Conservation (phyloP, 2,888 invertebrate species). For the Torymus auratus region DNA sequence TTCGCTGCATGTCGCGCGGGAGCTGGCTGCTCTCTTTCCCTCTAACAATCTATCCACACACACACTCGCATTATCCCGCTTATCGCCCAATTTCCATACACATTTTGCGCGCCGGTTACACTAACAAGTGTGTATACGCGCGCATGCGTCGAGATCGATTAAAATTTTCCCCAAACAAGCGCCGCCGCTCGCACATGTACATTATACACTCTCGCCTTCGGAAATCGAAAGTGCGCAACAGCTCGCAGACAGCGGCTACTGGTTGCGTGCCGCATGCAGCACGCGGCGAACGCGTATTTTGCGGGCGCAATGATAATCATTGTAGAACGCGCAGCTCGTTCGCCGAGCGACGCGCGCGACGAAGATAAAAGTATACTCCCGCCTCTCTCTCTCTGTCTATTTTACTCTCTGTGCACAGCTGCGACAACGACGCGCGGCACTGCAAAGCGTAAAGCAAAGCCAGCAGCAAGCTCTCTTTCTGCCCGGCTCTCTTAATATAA, state of each 20-base stretch:
- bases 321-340: background rate
- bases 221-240: constrained; percentile 47
- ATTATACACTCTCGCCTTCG: background rate
- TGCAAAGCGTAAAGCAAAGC: constrained; percentile 6
- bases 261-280: too few relatives aligned
- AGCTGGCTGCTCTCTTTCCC: too few relatives aligned
- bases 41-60: too few relatives aligned
- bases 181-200: background rate
- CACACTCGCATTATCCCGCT: too few relatives aligned
- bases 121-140: too few relatives aligned
- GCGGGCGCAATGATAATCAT: constrained; percentile 33
- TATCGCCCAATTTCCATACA: too few relatives aligned
- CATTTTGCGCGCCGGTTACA: too few relatives aligned
- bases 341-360: background rate
- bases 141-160: background rate
- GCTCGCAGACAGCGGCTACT: too few relatives aligned
- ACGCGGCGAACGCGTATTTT: background rate
- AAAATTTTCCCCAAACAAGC: constrained; percentile 35
- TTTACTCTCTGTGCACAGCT: constrained; percentile 24
- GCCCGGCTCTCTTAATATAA: background rate
- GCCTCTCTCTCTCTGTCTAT: constrained; percentile 1
- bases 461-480: background rate
- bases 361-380: constrained; percentile 16
- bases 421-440: constrained; percentile 3
- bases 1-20: too few relatives aligned